A percentile compares a stretch with the other conserved stretches of the same genome.
Evolutionary conservation across 2,113 vertebrate genomes (phyloP).

Genomic region (Salvator merianae): DNA sequence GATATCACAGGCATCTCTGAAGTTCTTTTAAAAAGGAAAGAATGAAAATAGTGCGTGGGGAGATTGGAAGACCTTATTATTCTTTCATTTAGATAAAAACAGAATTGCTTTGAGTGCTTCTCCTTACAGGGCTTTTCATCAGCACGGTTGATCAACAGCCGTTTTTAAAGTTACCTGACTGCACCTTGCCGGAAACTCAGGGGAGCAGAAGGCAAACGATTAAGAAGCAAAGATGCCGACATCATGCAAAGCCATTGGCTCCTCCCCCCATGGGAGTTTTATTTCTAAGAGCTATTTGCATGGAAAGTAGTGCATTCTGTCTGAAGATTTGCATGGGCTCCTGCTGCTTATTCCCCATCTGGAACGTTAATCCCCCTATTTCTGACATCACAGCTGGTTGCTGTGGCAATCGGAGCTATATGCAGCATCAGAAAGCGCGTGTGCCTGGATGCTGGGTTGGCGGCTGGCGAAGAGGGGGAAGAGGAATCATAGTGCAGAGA

Average conservation of each 20-base stretch:
- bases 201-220: background rate
- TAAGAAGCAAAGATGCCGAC: constrained; percentile 22
- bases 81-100: constrained; percentile 65
- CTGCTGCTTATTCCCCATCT: constrained; percentile 18
- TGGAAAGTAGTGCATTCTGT: constrained; percentile 54
- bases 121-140: constrained; percentile 53
- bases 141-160: constrained; percentile 62
- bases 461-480: background rate
- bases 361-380: constrained; percentile 35
- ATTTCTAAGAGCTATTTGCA: constrained; percentile 63
- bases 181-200: constrained; percentile 42
- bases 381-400: background rate
- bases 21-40: background rate
- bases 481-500: background rate
- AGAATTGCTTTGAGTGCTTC: constrained; percentile 29
- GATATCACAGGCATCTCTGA: constrained; percentile 40
- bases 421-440: fast-evolving
- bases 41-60: constrained; percentile 15
- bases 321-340: constrained; percentile 40
- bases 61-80: constrained; percentile 60
- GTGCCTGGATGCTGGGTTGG: background rate
- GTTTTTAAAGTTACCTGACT: constrained; percentile 57
- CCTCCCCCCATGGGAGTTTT: constrained; percentile 31
- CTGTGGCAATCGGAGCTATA: background rate
- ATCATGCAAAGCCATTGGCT: constrained; percentile 40